Base-by-base conservation (phyloP, 1,140 invertebrate species). In the Heliconius eleuchia region DNA sequence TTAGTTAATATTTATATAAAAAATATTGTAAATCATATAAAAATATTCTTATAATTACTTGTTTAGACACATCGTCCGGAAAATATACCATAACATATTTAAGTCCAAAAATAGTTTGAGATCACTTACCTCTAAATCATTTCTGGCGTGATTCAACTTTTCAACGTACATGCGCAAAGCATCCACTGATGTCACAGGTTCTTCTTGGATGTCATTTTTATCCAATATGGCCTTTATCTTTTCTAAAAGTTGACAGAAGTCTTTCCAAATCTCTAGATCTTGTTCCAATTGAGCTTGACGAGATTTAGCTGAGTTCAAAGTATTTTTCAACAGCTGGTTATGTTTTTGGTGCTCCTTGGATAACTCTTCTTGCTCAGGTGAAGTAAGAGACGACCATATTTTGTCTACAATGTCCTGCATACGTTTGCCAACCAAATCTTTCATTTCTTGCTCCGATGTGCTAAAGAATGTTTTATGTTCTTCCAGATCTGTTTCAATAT, bases 401-500 rank as follows among this genome's bases (percentile, higher is more conserved):
- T 97, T 97, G 85, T 98, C 97, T 3, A 97, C 97, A 13, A 97
- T 96, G 77, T 98, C 97, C 86, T 98, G 97, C 82, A 98, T 97
- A 77, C 96, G 96, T 79, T 98, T 97, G 1, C 97, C 96, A 1
- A 98, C 96, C 71, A 98, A 92, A 87, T 98, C 97, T 34, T 97
- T 96, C 84, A 98, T 97, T 52, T 96, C 95, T 1, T 96, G 94
- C 87, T 98, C 97, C 66, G 96, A 97, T 23, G 89, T 85, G 82
- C 96, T 97, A 86, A 98, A 98, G 95, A 97, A 98, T 37, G 96
- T 96, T 92, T 98, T 98, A 86, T 98, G 98, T 84, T 99, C 97
- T 88, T 98, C 97, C 16, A 99, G 94, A 86, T 98, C 97, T 11
- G 96, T 95, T 34, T 97, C 94, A 7, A 98, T 96, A 83, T 97